A percentile compares a stretch with the other conserved stretches of the same genome.
Conservation (phyloP, 2,888 invertebrate genomes). For the Clostera curtula region DNA sequence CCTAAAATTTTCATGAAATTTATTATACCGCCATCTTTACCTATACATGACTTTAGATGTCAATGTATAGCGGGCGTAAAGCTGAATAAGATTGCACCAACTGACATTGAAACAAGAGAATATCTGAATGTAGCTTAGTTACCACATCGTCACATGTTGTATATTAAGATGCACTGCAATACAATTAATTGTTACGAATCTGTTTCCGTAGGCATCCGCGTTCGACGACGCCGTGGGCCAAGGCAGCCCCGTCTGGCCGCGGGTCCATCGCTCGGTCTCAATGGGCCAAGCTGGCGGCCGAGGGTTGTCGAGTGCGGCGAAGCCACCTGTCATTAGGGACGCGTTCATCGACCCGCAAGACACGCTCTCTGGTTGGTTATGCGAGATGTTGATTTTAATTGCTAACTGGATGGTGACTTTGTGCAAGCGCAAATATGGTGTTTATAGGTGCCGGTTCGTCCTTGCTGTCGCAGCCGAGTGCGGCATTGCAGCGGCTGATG, state of each 20-base stretch:
- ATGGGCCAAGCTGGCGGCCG: slow-evolving; percentile 84
- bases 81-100: no score
- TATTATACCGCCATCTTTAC: no score
- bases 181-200: no score
- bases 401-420: no score
- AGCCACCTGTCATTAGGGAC: slow-evolving; percentile 74
- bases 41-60: no score
- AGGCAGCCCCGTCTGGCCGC: slow-evolving; percentile 45
- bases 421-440: slow-evolving; percentile 7
- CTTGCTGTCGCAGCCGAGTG: slow-evolving; percentile 91
- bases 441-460: slow-evolving; percentile 82
- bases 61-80: no score
- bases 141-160: no score
- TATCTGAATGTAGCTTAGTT: no score
- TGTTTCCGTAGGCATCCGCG: slow-evolving; percentile 9
- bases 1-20: not conserved
- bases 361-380: slow-evolving; percentile 62
- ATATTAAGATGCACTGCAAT: no score
- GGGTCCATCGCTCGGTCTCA: slow-evolving; percentile 90
- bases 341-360: slow-evolving; percentile 37
- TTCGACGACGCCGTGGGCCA: slow-evolving; percentile 11
- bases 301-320: slow-evolving; percentile 41
- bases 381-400: not conserved
- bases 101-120: no score
- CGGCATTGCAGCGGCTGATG: slow-evolving; percentile 87